phyloP scores from a whole-genome alignment of 2,113 vertebrate species.

The Gobius niger region DNA sequence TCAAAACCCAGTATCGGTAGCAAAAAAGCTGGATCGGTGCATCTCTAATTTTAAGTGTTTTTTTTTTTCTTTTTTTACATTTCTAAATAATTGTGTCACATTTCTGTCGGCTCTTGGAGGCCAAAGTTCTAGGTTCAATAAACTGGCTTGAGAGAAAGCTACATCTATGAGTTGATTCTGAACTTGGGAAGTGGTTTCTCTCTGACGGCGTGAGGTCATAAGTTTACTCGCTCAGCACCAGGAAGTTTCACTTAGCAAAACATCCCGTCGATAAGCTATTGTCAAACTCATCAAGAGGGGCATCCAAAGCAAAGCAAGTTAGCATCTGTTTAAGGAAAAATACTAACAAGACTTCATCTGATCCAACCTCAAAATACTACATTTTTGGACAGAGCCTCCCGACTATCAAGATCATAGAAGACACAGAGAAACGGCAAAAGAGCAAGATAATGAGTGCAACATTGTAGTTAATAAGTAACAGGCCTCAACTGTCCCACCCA shows the following conservation, averaged over 20 bases:
- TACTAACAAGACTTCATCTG: not conserved
- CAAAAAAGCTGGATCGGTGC: too few relatives aligned
- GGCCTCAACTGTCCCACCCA: conserved; percentile 47
- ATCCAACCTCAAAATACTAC: not conserved
- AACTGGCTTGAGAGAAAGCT: conserved; percentile 52
- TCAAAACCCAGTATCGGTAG: too few relatives aligned
- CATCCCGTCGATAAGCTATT: conserved; percentile 42
- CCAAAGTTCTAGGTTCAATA: conserved; percentile 59
- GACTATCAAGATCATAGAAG: conserved; percentile 1
- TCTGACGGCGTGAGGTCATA: conserved; percentile 44
- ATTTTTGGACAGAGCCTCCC: not conserved
- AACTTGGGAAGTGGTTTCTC: conserved; percentile 45
- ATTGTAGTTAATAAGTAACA: conserved; percentile 79
- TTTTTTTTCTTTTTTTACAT: conserved; percentile 29
- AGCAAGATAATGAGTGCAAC: conserved; percentile 34
- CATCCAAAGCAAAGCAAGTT: not conserved
- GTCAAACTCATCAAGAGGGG: conserved; percentile 11
- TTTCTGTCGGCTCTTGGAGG: conserved; percentile 35
- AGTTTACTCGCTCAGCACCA: conserved; percentile 28
- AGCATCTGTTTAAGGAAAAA: not conserved
- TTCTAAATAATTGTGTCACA: conserved; percentile 8
- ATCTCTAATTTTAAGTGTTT: conserved; percentile 83
- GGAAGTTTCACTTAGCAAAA: conserved; percentile 48
- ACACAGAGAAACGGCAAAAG: conserved; percentile 20
- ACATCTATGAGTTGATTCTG: conserved; percentile 42